Percentiles rank a stretch among this genome's conserved stretches.
Conservation (phyloP, 2,797 vertebrate species). For the Anisognathus igniventris region DNA sequence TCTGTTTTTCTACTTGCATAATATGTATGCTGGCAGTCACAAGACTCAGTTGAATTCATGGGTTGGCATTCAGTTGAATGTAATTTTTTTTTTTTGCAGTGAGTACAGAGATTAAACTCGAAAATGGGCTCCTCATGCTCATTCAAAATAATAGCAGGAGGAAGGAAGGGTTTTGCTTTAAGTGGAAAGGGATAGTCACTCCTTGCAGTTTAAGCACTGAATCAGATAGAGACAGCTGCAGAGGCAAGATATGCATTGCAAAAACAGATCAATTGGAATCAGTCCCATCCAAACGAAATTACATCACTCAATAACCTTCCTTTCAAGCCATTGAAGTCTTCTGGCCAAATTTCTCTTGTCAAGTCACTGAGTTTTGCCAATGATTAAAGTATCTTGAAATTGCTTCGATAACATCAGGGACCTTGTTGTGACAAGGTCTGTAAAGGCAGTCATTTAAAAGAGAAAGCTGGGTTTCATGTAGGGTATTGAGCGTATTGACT, state of each 20-base stretch:
- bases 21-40: not conserved
- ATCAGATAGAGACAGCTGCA: slow-evolving; percentile 76
- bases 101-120: not conserved
- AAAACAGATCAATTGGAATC: slow-evolving; percentile 81
- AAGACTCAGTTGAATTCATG: not conserved
- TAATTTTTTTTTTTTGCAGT: not conserved
- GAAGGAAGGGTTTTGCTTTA: slow-evolving; percentile 31
- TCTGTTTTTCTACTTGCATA: not conserved
- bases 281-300: slow-evolving; percentile 81
- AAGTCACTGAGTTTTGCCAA: slow-evolving; percentile 77
- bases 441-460: slow-evolving; percentile 73
- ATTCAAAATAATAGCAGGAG: slow-evolving; percentile 10
- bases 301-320: slow-evolving; percentile 83
- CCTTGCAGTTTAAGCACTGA: slow-evolving; percentile 68
- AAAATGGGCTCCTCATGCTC: slow-evolving; percentile 16
- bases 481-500: slow-evolving; percentile 15
- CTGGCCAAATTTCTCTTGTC: slow-evolving; percentile 45
- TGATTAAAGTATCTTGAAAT: slow-evolving; percentile 84
- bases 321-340: slow-evolving; percentile 84
- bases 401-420: slow-evolving; percentile 83
- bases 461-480: slow-evolving; percentile 34
- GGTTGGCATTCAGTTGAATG: not conserved
- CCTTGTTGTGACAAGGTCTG: slow-evolving; percentile 75
- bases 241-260: slow-evolving; percentile 76
- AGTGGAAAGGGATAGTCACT: slow-evolving; percentile 24